These are phyloP conservation scores for Eumerus sabulonum DNA, from an alignment of 2,888 invertebrate genomes.

Conservation along the genomic window DNA sequence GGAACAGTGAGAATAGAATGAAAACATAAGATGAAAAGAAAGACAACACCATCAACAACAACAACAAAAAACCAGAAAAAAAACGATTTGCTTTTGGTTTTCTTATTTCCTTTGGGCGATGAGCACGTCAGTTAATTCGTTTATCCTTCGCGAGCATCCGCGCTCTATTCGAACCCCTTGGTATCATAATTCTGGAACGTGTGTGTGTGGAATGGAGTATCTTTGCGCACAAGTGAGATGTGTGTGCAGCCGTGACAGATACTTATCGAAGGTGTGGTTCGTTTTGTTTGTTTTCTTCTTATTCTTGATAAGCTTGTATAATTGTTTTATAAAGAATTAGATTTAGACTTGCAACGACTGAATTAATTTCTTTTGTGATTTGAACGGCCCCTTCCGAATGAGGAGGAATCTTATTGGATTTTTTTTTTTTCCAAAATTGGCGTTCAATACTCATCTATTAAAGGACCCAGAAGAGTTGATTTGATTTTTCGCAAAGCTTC, in stretches of 20 bases:
- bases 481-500: no score
- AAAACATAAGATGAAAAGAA: no score
- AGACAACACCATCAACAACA: no score
- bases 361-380: no score
- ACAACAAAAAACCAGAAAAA: neutral
- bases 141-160: slow-evolving; percentile 65
- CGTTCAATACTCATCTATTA: no score
- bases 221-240: slow-evolving; percentile 47
- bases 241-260: slow-evolving; percentile 67
- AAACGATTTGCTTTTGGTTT: slow-evolving; percentile 14
- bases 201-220: slow-evolving; percentile 19
- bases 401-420: no score
- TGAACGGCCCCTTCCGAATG: no score
- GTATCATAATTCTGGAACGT: slow-evolving; percentile 41
- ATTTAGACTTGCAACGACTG: no score
- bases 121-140: slow-evolving; percentile 56
- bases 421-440: no score
- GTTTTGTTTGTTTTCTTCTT: no score
- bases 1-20: slow-evolving; percentile 28
- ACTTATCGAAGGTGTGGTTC: slow-evolving; percentile 65
- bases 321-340: slow-evolving; percentile 31
- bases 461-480: no score
- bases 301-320: slow-evolving; percentile 51
- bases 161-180: slow-evolving; percentile 31
- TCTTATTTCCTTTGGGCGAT: slow-evolving; percentile 44